Evolutionary conservation across 2,797 vertebrate genomes (phyloP), one percentile per base, ranked within the genome.

Genomic region (Coccyzus lansbergi): DNA sequence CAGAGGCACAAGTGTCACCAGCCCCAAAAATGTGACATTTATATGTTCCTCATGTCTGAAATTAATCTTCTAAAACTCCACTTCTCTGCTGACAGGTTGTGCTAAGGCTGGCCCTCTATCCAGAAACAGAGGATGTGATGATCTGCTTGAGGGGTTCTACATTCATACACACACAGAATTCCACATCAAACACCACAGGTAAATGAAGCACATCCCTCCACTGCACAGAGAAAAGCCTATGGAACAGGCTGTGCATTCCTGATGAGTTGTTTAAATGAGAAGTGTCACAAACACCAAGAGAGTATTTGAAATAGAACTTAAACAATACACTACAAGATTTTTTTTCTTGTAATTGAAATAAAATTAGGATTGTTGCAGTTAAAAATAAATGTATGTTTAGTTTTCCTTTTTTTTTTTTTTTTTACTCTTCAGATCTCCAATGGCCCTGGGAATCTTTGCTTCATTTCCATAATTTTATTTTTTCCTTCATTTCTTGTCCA

Each of bases 181-280:
- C 53, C 69, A 94, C 64, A 87, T 9, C 69, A 68, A 91, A 83
- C 86, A 90, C 3, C 62, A 93, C 64, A 81, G 44, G 38, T 62
- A 74, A 79, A 92, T 16, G 31, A 93, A 86, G 89, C 80, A 82
- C 52, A 69, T n/a, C 79, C 26, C 70, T 82, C 59, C 58, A 34
- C 2, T 56, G 83, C 87, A 82, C 51, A 91, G 53, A 92, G 63
- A 86, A 79, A 74, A 92, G 91, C 83, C 87, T 69, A 80, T 40
- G 49, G 72, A 94, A 86, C 33, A 89, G 60, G 60, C 78, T 90
- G n/a, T 83, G 80, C 83, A 69, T 89, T 90, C 82, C 64, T 7
- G 34, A 67, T 90, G 91, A 92, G 75, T 48, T 74, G 18, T 83
- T 93, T 79, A 86, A 52, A 83, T 26, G 21, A 95, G 56, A n/a